Evolutionary conservation across 2,888 invertebrate genomes (phyloP), one percentile per base, ranked within the genome.

Genomic region (Xanthostigma xanthostigma): DNA sequence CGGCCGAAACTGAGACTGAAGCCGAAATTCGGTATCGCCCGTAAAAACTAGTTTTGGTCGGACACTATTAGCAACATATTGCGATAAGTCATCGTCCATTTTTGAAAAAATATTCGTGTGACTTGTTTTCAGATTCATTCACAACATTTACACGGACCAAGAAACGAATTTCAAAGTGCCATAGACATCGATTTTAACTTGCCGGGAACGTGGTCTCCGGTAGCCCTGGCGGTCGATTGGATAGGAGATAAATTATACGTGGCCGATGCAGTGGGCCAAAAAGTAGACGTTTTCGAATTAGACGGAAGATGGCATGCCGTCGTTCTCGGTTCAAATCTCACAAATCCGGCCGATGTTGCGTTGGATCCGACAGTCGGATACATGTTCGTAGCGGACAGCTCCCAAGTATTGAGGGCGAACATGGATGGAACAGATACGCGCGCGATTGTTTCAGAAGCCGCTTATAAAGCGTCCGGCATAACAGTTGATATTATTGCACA

Each of bases 211-310:
- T 92, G 92, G 91, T 77, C 87, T 0, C 93, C 93, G 0, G 84
- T 89, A 0, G 85, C 92, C 0, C 65, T 97, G 45, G 95, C 97
- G 9, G 86, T 96, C 12, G 97, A 97, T 70, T 98, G 96, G 93
- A 81, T 97, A 41, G 93, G 93, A 0, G 87, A 93, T 64, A 96
- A 95, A 64, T 74, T 98, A 9, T 97, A 96, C 68, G 89, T 95
- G 14, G 91, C 91, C 0, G 96, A 97, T 65, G 80, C 86, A 14
- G 76, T 92, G 17, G 93, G 93, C 0, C 90, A 93, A 64, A 92
- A 91, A 71, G 84, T 98, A 49, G 95, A 95, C 63, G 85, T 97
- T 1, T 90, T 94, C 62, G 92, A 93, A 64, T 70, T 94, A 55
- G 84, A 83, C 57, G 90, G 88, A 0, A 75, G 83, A 48, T 83